These are phyloP conservation scores for Lethenteron camtschaticum DNA, from an alignment of 2,113 vertebrate species.

Conservation along the genomic window DNA sequence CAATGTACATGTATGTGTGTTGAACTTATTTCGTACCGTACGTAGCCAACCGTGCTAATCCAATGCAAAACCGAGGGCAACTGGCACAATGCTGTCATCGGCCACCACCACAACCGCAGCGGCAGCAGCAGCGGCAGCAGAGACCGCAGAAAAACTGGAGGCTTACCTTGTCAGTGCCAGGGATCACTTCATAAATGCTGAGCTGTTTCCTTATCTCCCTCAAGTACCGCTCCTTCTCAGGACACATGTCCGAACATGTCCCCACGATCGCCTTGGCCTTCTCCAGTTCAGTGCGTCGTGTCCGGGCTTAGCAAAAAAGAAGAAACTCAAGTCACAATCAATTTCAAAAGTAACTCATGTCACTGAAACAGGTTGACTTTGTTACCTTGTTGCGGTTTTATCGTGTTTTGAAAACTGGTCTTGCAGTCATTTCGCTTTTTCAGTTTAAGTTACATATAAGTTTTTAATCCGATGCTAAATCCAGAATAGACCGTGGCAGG, in stretches of 20 bases:
- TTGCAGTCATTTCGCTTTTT: neutral
- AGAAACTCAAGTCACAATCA: neutral
- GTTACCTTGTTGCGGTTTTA: no score
- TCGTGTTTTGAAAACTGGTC: no score
- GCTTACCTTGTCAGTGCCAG: slow-evolving; percentile 57
- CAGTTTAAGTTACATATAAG: neutral
- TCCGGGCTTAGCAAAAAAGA: slow-evolving; percentile 30
- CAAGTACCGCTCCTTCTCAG: slow-evolving; percentile 95
- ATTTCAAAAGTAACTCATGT: neutral
- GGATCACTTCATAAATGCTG: slow-evolving; percentile 51
- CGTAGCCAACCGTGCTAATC: neutral
- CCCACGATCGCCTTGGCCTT: slow-evolving; percentile 70
- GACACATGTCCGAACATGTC: slow-evolving; percentile 90
- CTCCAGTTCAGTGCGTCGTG: slow-evolving; percentile 60
- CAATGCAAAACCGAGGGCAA: no score
- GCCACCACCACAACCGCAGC: neutral
- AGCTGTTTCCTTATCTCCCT: slow-evolving; percentile 82
- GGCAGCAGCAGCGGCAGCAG: neutral
- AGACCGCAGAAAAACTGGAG: neutral
- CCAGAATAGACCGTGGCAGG: no score
- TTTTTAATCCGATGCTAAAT: neutral
- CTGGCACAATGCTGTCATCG: neutral
- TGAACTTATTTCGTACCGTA: no score
- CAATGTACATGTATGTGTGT: no score
- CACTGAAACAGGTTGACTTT: no score